phyloP scores from a whole-genome alignment of 2,113 vertebrate species.

The Catharus fuscescens region DNA sequence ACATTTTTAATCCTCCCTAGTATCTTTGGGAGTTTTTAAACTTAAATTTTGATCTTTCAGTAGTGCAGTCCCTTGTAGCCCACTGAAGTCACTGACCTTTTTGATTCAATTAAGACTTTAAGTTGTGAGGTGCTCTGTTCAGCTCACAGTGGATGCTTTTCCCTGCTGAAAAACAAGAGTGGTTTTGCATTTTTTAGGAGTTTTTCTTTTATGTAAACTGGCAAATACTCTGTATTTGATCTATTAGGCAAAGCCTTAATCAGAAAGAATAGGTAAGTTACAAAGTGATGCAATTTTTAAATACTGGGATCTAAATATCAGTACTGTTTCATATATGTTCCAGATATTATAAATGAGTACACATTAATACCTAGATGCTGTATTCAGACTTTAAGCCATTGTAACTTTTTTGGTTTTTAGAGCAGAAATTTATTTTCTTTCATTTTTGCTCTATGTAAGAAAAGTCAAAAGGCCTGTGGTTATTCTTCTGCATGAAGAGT shows the following conservation, averaged over 20 bases:
- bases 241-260: background rate
- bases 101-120: background rate
- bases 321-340: background rate
- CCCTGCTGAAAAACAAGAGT: background rate
- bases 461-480: background rate
- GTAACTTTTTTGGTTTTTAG: background rate
- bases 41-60: background rate
- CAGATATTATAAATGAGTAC: background rate
- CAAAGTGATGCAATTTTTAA: background rate
- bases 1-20: background rate
- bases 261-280: background rate
- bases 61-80: background rate
- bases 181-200: background rate
- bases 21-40: fast-evolving
- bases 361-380: background rate
- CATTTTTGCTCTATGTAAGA: background rate
- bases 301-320: background rate
- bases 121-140: background rate
- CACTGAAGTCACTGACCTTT: background rate
- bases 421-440: background rate
- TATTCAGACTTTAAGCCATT: background rate
- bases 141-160: background rate
- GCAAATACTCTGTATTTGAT: background rate
- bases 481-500: background rate
- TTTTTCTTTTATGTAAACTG: background rate